Percentiles rank a stretch among this genome's conserved stretches.
phyloP scores from a whole-genome alignment of 2,888 invertebrate species.

The Eulithis prunata region DNA sequence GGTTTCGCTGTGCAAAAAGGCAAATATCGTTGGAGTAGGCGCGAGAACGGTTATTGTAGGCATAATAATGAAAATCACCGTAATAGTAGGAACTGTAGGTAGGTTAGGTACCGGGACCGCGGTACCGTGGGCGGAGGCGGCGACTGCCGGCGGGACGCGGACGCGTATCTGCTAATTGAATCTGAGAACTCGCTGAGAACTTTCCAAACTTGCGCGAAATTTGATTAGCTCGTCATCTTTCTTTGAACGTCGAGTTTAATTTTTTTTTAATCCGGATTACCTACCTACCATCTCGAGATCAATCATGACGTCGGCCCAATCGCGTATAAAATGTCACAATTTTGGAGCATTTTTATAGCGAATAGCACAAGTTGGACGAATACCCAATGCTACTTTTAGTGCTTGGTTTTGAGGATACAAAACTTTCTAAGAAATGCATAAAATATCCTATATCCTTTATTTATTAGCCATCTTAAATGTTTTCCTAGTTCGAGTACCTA shows the following conservation, averaged over 20 bases:
- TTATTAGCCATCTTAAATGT: too few species aligned
- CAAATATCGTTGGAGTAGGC: slow-evolving; percentile 42
- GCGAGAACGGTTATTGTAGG: slow-evolving; percentile 48
- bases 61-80: slow-evolving; percentile 54
- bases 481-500: too few species aligned
- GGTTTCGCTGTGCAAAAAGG: slow-evolving; percentile 40
- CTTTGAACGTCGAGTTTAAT: slow-evolving; percentile 63
- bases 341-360: slow-evolving; percentile 38
- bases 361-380: slow-evolving; percentile 31
- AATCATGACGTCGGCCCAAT: slow-evolving; percentile 50
- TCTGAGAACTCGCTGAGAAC: slow-evolving; percentile 72
- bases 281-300: slow-evolving; percentile 50
- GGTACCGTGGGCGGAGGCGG: slow-evolving; percentile 35
- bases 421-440: too few species aligned
- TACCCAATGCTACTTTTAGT: too few species aligned
- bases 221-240: slow-evolving; percentile 77
- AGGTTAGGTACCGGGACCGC: slow-evolving; percentile 7
- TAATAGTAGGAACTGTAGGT: slow-evolving; percentile 36
- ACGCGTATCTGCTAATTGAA: slow-evolving; percentile 78
- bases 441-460: too few species aligned
- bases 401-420: too few species aligned
- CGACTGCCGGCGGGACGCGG: slow-evolving; percentile 44
- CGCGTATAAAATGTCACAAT: slow-evolving; percentile 45
- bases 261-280: slow-evolving; percentile 59
- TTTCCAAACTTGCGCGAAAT: slow-evolving; percentile 72